phyloP scores from a whole-genome alignment of 1,140 invertebrate species.

The Drosophila sp. region DNA sequence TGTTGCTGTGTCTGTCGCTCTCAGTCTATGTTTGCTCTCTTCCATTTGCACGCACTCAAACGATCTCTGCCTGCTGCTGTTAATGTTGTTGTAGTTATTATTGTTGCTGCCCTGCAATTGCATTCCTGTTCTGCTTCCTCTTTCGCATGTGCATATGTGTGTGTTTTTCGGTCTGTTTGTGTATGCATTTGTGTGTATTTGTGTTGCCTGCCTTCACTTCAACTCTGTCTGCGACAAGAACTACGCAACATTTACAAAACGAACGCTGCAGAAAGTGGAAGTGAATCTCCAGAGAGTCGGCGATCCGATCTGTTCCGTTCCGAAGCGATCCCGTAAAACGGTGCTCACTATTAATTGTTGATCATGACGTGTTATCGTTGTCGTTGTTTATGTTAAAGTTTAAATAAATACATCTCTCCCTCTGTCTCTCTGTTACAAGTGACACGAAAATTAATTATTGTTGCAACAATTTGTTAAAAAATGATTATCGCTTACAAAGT shows the following conservation, averaged over 20 bases:
- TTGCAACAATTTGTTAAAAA: constrained; percentile 42
- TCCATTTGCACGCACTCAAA: constrained; percentile 38
- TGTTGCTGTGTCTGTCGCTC: constrained; percentile 29
- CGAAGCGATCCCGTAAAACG: background rate
- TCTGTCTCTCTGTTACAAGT: constrained; percentile 10
- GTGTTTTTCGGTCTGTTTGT: constrained; percentile 39
- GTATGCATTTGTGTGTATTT: constrained; percentile 32
- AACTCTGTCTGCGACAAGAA: constrained; percentile 50
- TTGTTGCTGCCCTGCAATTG: constrained; percentile 63
- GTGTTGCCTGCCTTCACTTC: constrained; percentile 40
- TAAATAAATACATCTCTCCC: no score
- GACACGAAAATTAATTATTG: background rate
- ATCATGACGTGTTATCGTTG: constrained; percentile 40
- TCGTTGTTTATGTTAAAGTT: constrained; percentile 50
- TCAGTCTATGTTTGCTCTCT: constrained; percentile 32
- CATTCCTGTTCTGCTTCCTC: constrained; percentile 68
- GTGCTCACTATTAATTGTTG: constrained; percentile 16
- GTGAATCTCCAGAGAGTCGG: constrained; percentile 62
- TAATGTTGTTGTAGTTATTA: constrained; percentile 15
- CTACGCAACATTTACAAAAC: constrained; percentile 81
- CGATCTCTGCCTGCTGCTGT: constrained; percentile 30
- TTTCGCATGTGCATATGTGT: constrained; percentile 32
- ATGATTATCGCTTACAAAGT: constrained; percentile 34
- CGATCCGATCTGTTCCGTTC: constrained; percentile 28
- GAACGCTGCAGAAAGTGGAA: constrained; percentile 81